A percentile compares a stretch with the other conserved stretches of the same genome.
Conservation (phyloP, 2,888 invertebrate species). For the Cataglyphis altisquamis region DNA sequence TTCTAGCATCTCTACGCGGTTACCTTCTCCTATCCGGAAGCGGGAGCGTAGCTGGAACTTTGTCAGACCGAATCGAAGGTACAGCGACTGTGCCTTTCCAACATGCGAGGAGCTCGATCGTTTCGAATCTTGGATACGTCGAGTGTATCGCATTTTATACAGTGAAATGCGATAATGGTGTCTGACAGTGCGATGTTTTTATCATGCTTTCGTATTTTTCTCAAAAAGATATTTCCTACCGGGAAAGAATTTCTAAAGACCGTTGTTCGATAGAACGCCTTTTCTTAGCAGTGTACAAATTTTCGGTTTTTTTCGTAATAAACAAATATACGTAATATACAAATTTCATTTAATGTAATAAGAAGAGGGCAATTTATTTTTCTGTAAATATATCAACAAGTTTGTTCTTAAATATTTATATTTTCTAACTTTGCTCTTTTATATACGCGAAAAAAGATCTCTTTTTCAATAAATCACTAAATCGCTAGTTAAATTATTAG, state of each 20-base stretch:
- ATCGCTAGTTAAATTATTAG: not conserved
- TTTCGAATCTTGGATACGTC: constrained; percentile 44
- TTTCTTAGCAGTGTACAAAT: not conserved
- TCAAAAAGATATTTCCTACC: not conserved
- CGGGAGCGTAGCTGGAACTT: constrained; percentile 63
- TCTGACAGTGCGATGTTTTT: not conserved
- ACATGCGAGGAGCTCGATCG: constrained; percentile 67
- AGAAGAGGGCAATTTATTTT: not conserved
- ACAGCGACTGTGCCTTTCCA: constrained; percentile 16
- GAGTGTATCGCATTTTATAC: not conserved
- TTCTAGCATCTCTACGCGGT: constrained; percentile 62
- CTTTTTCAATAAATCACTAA: not conserved
- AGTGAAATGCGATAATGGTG: not conserved
- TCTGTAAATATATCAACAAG: not conserved
- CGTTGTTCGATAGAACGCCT: not conserved
- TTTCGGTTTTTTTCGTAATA: not conserved
- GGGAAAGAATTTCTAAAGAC: not conserved
- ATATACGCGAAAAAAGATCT: not conserved
- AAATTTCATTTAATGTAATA: not conserved
- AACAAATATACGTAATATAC: not conserved
- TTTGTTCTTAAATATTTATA: not conserved
- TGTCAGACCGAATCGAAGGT: constrained; percentile 59
- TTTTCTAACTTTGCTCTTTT: not conserved
- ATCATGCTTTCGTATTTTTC: not conserved
- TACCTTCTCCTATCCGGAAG: constrained; percentile 61